Evolutionary conservation across 2,113 vertebrate genomes (phyloP).

Genomic region (Oncorhynchus tshawytscha): DNA sequence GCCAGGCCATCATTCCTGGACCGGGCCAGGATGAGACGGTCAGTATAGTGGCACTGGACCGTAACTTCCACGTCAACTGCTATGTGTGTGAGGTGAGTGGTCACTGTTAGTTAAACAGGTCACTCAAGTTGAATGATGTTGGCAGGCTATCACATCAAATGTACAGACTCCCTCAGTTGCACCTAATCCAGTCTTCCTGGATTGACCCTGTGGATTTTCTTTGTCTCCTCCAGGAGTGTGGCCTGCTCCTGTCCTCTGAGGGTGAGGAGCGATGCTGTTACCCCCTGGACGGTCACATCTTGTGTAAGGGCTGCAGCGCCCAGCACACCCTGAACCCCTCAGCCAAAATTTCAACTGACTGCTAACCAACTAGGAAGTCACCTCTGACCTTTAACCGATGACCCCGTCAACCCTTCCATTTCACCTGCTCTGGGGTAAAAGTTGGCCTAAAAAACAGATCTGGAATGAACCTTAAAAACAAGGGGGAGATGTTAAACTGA

Average conservation of each 20-base stretch:
- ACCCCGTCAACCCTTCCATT: background rate
- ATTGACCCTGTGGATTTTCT: background rate
- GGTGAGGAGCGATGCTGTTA: constrained; percentile 88
- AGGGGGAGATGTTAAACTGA: background rate
- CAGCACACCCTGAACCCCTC: constrained; percentile 87
- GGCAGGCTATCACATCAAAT: background rate
- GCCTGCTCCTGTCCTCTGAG: constrained; percentile 84
- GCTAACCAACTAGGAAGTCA: constrained; percentile 58
- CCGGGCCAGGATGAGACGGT: constrained; percentile 87
- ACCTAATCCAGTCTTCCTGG: background rate
- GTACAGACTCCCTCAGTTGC: background rate
- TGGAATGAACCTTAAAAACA: background rate
- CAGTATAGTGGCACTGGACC: constrained; percentile 86
- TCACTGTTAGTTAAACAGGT: background rate
- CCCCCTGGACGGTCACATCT: constrained; percentile 86
- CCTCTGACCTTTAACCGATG: background rate
- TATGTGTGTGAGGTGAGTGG: constrained; percentile 84
- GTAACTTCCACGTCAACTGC: constrained; percentile 88
- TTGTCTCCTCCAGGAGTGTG: constrained; percentile 76
- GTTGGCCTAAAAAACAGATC: background rate
- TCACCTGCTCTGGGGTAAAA: background rate
- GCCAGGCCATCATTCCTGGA: constrained; percentile 87
- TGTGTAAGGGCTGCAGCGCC: constrained; percentile 87
- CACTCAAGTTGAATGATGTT: background rate
- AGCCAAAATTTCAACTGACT: constrained; percentile 88